Evolutionary conservation across 2,113 vertebrate genomes (phyloP).

Genomic region (Poecile atricapillus): DNA sequence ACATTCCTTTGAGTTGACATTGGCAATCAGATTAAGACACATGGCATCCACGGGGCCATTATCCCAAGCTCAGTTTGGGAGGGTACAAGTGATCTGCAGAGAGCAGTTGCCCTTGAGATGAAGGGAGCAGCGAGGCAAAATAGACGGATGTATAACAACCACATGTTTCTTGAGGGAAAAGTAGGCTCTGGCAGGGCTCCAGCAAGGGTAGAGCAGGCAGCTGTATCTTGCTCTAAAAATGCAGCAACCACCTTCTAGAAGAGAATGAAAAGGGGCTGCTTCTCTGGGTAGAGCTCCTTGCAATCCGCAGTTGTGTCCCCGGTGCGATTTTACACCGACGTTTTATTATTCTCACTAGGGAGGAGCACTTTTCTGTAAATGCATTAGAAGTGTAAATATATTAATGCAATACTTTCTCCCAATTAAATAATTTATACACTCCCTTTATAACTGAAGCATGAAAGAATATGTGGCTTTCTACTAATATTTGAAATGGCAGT

Average conservation of each 20-base stretch:
- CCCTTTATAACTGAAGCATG: slow-evolving; percentile 61
- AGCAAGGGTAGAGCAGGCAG: slow-evolving; percentile 51
- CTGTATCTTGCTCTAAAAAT: slow-evolving; percentile 8
- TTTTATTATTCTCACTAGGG: slow-evolving; percentile 40
- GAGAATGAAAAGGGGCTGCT: not conserved
- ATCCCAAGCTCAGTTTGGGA: slow-evolving; percentile 61
- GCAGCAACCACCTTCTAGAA: not conserved
- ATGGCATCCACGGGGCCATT: slow-evolving; percentile 49
- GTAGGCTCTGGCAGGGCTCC: slow-evolving; percentile 51
- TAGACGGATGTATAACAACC: slow-evolving; percentile 1
- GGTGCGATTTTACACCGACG: not conserved
- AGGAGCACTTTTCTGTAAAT: slow-evolving; percentile 54
- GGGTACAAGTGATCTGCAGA: slow-evolving; percentile 65
- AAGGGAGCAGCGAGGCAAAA: slow-evolving; percentile 5
- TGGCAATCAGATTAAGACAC: slow-evolving; percentile 61
- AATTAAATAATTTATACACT: slow-evolving; percentile 60
- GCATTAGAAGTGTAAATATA: slow-evolving; percentile 66
- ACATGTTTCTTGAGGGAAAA: slow-evolving; percentile 55
- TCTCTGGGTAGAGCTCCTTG: not conserved
- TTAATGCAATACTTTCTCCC: slow-evolving; percentile 74
- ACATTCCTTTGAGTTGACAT: slow-evolving; percentile 69
- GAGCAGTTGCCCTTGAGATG: slow-evolving; percentile 73
- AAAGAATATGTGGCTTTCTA: slow-evolving; percentile 36
- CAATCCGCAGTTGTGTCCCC: not conserved
- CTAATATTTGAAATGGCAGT: slow-evolving; percentile 61